A percentile compares a stretch with the other conserved stretches of the same genome.
Evolutionary conservation across 2,113 vertebrate species (phyloP).

Genomic region (Seriola quinqueradiata): DNA sequence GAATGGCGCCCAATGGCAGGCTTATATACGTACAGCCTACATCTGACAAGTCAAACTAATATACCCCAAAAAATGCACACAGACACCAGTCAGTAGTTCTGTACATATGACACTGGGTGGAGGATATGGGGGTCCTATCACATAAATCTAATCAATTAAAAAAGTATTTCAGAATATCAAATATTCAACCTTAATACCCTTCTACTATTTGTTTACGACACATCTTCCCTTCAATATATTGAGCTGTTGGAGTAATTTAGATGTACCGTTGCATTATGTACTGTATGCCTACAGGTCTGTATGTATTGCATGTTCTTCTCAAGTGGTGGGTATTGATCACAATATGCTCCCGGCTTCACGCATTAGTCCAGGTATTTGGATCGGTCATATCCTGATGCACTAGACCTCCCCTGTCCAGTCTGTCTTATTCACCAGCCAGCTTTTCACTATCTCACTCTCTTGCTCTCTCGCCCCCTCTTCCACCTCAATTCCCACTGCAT

Average conservation of each 20-base stretch:
- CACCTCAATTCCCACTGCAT: conserved; percentile 67
- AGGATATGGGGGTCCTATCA: background rate
- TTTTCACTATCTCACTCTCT: conserved; percentile 43
- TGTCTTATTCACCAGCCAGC: conserved; percentile 47
- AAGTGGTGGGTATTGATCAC: background rate
- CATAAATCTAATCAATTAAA: background rate
- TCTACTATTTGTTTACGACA: background rate
- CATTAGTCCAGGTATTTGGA: conserved; percentile 26
- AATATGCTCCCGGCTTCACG: conserved; percentile 10
- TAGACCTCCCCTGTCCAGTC: conserved; percentile 22
- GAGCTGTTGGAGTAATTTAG: background rate
- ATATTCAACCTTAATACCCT: background rate
- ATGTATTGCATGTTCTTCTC: background rate
- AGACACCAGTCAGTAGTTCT: background rate
- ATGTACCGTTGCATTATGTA: background rate
- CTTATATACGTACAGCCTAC: no score
- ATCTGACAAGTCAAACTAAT: no score
- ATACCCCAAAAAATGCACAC: background rate
- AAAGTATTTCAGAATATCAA: background rate
- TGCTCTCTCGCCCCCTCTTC: conserved; percentile 51
- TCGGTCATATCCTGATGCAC: conserved; percentile 33
- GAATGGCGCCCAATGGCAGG: no score
- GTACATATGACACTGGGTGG: background rate
- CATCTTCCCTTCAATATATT: background rate
- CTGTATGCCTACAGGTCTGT: background rate